Evolutionary conservation across 1,140 invertebrate species (phyloP).

Genomic region (Tribolium castaneum): DNA sequence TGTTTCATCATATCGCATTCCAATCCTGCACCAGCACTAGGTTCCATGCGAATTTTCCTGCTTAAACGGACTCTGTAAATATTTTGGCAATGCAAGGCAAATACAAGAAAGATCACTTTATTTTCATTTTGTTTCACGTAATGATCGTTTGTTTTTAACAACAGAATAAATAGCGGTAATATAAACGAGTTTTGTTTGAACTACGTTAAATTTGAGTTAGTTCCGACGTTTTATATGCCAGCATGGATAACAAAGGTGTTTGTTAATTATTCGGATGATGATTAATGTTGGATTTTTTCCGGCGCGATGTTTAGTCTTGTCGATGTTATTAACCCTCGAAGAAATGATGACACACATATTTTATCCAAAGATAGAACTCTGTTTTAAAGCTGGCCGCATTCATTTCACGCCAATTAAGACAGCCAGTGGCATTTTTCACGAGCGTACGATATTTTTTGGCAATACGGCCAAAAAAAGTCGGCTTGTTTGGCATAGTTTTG

Average conservation of each 20-base stretch:
- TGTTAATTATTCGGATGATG: background rate
- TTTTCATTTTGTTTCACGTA: constrained; percentile 8
- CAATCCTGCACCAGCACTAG: background rate
- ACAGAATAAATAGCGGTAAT: background rate
- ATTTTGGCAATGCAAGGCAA: background rate
- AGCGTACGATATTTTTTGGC: constrained; percentile 6
- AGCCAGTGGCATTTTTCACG: constrained; percentile 20
- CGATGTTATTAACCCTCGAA: constrained; percentile 12
- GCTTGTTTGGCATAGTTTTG: constrained; percentile 25
- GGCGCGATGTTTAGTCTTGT: background rate
- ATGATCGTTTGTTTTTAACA: constrained; percentile 28
- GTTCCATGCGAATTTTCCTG: constrained; percentile 3
- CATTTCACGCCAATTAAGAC: constrained; percentile 48
- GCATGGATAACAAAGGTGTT: background rate
- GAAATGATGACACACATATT: constrained; percentile 4
- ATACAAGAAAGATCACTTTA: constrained; percentile 2
- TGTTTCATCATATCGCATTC: constrained; percentile 15
- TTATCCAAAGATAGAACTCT: background rate
- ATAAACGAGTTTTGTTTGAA: background rate
- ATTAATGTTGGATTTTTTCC: background rate
- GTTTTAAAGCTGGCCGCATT: constrained; percentile 22
- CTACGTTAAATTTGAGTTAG: constrained; percentile 25
- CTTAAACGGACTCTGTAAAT: constrained; percentile 1
- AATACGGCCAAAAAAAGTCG: background rate
- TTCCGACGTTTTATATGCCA: constrained; percentile 4